A percentile compares a stretch with the other conserved stretches of the same genome.
phyloP scores from a whole-genome alignment of 2,113 vertebrate species.

The Sander lucioperca region DNA sequence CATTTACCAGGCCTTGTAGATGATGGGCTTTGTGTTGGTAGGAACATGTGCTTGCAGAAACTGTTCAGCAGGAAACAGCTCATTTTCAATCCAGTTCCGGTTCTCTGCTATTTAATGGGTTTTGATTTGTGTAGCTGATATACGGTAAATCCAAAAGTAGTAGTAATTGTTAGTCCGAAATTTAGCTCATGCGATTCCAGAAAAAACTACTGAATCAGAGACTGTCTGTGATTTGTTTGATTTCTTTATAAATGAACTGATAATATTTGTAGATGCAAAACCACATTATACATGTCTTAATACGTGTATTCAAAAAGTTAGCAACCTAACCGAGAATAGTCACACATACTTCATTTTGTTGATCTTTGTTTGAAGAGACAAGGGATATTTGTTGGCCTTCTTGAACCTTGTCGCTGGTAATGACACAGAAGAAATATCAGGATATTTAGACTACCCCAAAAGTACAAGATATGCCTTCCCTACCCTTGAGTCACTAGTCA shows the following conservation, averaged over 20 bases:
- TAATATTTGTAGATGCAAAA: not conserved
- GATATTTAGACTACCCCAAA: constrained; percentile 27
- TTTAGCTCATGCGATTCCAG: not conserved
- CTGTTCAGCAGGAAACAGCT: constrained; percentile 58
- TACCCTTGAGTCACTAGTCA: not conserved
- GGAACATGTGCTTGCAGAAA: constrained; percentile 18
- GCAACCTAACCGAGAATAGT: not conserved
- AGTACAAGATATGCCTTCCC: constrained; percentile 10
- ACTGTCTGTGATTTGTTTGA: not conserved
- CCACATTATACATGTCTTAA: not conserved
- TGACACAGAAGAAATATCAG: not conserved
- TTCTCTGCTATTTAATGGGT: not conserved
- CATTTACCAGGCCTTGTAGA: not conserved
- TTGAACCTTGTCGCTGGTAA: not conserved
- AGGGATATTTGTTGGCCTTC: not conserved
- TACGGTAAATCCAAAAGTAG: not conserved
- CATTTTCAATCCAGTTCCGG: not conserved
- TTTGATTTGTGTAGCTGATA: constrained; percentile 2
- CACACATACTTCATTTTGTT: not conserved
- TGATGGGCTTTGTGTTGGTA: not conserved
- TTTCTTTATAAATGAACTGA: constrained; percentile 4
- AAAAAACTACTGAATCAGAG: not conserved
- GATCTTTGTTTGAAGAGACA: not conserved
- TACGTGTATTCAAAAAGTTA: not conserved
- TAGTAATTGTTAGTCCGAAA: not conserved